phyloP scores from a whole-genome alignment of 2,888 invertebrate species.

The Acanthoscelides obtectus region DNA sequence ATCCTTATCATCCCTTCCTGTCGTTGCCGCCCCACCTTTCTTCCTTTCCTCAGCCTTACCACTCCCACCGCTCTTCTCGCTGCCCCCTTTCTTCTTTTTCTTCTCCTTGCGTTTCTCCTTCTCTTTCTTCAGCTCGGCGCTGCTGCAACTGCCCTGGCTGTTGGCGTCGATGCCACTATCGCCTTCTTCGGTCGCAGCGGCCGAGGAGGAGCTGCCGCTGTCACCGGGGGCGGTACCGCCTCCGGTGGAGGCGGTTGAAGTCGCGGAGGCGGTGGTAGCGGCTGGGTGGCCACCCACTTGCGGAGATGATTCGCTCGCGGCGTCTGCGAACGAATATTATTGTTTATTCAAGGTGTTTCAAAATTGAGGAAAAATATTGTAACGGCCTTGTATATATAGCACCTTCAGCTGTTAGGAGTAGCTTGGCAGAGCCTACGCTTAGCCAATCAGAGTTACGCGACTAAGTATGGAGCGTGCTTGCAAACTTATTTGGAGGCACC shows the following conservation, averaged over 20 bases:
- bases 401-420: too few relatives aligned
- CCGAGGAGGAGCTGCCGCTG: neutral
- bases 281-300: slow-evolving; percentile 35
- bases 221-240: neutral
- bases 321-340: slow-evolving; percentile 21
- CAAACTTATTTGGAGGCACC: too few relatives aligned
- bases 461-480: too few relatives aligned
- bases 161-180: slow-evolving; percentile 88
- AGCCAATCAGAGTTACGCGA: too few relatives aligned
- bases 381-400: neutral
- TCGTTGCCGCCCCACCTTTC: slow-evolving; percentile 8
- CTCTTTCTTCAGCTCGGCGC: slow-evolving; percentile 77
- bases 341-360: neutral
- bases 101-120: slow-evolving; percentile 60
- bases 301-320: slow-evolving; percentile 27
- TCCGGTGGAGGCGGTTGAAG: neutral
- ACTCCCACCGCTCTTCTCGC: slow-evolving; percentile 30
- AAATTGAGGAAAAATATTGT: too few relatives aligned
- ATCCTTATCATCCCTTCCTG: slow-evolving; percentile 5
- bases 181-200: slow-evolving; percentile 63
- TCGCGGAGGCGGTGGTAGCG: slow-evolving; percentile 31
- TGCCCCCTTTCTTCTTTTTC: slow-evolving; percentile 49
- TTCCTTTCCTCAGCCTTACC: slow-evolving; percentile 20
- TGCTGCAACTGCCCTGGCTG: slow-evolving; percentile 84
- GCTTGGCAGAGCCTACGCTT: too few relatives aligned